A percentile compares a stretch with the other conserved stretches of the same genome.
These are phyloP conservation scores for Sarotherodon lohbergeri DNA, from an alignment of 2,113 vertebrate genomes.

Conservation along the genomic window DNA sequence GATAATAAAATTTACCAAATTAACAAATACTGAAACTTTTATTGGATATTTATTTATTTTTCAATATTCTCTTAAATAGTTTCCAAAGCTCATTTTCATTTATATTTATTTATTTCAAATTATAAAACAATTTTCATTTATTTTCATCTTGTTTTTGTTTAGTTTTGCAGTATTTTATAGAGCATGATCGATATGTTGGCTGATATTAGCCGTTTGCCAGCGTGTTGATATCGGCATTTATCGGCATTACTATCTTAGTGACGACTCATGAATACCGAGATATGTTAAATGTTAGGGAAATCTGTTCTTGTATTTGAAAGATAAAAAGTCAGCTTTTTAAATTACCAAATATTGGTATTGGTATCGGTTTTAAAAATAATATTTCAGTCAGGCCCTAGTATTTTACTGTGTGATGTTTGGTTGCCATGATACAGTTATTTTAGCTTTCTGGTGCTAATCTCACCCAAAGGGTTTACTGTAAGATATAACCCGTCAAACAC, in stretches of 20 bases:
- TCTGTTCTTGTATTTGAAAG: background rate
- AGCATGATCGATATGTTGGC: background rate
- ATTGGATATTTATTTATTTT: background rate
- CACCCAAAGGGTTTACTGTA: background rate
- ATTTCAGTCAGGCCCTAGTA: background rate
- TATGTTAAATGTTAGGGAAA: background rate
- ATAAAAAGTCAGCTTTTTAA: background rate
- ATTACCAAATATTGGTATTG: background rate
- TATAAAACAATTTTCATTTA: background rate
- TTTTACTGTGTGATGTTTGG: background rate
- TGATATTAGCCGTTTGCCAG: background rate
- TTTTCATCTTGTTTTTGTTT: background rate
- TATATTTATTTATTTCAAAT: background rate
- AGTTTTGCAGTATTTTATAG: background rate
- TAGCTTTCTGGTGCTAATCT: background rate
- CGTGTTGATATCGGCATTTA: background rate
- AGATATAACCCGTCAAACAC: background rate
- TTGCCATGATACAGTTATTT: background rate
- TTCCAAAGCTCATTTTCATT: background rate
- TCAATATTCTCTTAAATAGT: background rate
- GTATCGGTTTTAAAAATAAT: background rate
- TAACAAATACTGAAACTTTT: background rate
- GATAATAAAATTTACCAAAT: background rate
- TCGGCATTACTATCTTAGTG: background rate
- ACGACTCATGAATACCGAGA: background rate